A percentile compares a stretch with the other conserved stretches of the same genome.
Conservation (phyloP, 2,888 invertebrate species). For the Pyrrhia umbra region DNA sequence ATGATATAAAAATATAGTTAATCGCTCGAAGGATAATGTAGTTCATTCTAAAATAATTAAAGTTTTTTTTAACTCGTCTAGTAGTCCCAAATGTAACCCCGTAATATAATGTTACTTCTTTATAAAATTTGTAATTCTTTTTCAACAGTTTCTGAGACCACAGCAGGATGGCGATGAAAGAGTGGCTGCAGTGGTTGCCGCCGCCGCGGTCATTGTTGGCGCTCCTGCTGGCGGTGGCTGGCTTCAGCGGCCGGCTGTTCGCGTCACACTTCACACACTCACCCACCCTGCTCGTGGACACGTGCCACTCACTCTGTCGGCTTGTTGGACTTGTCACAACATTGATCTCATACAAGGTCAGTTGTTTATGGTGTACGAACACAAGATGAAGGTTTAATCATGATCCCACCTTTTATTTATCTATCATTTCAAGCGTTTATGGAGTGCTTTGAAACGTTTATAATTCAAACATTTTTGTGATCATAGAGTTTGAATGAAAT, state of each 20-base stretch:
- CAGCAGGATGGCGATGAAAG: constrained; percentile 93
- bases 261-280: constrained; percentile 97
- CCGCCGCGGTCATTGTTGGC: constrained; percentile 94
- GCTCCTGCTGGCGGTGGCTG: constrained; percentile 92
- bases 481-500: too few relatives aligned
- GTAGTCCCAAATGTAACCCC: neutral
- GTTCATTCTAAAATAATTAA: too few relatives aligned
- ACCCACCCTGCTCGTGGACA: constrained; percentile 96
- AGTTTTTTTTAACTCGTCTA: too few relatives aligned
- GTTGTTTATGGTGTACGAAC: too few relatives aligned
- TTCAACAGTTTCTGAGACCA: constrained; percentile 7
- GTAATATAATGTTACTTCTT: neutral
- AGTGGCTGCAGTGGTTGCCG: constrained; percentile 93
- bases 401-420: too few relatives aligned
- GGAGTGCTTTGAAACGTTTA: too few relatives aligned
- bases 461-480: too few relatives aligned
- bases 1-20: too few relatives aligned
- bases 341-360: constrained; percentile 83
- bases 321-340: constrained; percentile 94
- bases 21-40: too few relatives aligned
- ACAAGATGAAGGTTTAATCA: too few relatives aligned
- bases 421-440: too few relatives aligned
- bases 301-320: constrained; percentile 98
- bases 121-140: neutral
- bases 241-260: constrained; percentile 95